Evolutionary conservation across 2,888 invertebrate species (phyloP).

Genomic region (Frankliniella fusca): DNA sequence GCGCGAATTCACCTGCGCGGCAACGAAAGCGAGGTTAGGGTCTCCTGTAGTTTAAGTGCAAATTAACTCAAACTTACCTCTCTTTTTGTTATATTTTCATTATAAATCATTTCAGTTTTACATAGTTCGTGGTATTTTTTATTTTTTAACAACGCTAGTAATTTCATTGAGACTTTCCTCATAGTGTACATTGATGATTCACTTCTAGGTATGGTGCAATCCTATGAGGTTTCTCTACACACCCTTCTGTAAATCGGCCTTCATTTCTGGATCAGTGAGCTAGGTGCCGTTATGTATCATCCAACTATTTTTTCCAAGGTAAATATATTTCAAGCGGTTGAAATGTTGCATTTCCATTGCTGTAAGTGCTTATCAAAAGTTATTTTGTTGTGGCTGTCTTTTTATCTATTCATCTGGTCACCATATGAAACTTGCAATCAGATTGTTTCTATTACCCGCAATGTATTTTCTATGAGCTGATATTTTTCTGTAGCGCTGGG

Average conservation of each 20-base stretch:
- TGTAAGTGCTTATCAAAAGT: no score
- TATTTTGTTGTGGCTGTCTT: not conserved
- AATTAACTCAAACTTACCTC: not conserved
- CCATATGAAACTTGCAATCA: not conserved
- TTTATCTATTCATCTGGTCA: not conserved
- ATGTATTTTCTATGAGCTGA: not conserved
- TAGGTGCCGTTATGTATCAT: conserved; percentile 1
- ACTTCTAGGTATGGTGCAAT: conserved; percentile 24
- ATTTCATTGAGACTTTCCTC: not conserved
- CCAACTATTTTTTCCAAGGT: conserved; percentile 5
- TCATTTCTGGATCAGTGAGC: not conserved
- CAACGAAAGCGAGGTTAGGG: not conserved
- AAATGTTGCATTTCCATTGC: no score
- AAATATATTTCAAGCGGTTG: not conserved
- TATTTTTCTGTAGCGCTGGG: not conserved
- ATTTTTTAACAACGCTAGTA: no score
- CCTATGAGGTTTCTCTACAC: not conserved
- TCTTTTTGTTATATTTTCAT: not conserved
- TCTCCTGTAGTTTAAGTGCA: not conserved
- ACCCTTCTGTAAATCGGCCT: not conserved
- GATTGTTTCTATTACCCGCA: not conserved
- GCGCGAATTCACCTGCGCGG: no score
- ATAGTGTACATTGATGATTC: conserved; percentile 5
- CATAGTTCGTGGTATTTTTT: not conserved
- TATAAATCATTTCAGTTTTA: not conserved